Conservation (phyloP, 2,888 invertebrate species). For the Cephus nigrinus region DNA sequence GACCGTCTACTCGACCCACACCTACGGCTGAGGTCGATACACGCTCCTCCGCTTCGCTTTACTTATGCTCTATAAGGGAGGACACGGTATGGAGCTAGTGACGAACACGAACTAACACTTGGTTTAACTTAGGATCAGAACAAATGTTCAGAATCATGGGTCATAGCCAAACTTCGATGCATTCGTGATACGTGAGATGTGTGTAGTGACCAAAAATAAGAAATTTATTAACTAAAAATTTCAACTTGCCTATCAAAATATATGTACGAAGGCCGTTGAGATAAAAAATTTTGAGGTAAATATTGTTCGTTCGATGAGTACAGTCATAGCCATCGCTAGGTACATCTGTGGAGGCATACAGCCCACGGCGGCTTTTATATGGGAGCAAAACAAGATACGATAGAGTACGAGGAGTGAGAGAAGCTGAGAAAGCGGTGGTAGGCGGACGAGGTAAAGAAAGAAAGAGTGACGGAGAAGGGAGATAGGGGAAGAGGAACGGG, state of each 20-base stretch:
- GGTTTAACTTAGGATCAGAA: not conserved
- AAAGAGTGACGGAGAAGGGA: slow-evolving; percentile 20
- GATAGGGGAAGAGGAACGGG: slow-evolving; percentile 15
- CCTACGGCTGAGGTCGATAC: slow-evolving; percentile 58
- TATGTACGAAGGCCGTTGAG: not conserved
- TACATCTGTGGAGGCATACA: slow-evolving; percentile 41
- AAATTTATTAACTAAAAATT: not conserved
- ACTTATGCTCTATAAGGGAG: slow-evolving; percentile 43
- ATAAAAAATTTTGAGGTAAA: not conserved
- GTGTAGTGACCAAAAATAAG: not conserved
- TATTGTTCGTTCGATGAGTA: not conserved
- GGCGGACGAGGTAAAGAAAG: slow-evolving; percentile 26
- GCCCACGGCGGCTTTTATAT: slow-evolving; percentile 43
- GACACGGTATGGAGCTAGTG: slow-evolving; percentile 34
- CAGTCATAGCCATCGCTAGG: slow-evolving; percentile 28
- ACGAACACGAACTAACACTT: slow-evolving; percentile 13
- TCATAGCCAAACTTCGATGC: not conserved
- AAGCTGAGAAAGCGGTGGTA: slow-evolving; percentile 44
- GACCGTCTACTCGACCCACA: slow-evolving; percentile 47
- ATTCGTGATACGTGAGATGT: not conserved
- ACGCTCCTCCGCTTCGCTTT: slow-evolving; percentile 49
- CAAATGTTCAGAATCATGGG: not conserved
- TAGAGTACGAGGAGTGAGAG: slow-evolving; percentile 34
- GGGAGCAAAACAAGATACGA: slow-evolving; percentile 36
- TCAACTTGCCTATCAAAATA: not conserved